These are phyloP conservation scores for Bufo gargarizans DNA, from an alignment of 2,113 vertebrate genomes.

Conservation along the genomic window DNA sequence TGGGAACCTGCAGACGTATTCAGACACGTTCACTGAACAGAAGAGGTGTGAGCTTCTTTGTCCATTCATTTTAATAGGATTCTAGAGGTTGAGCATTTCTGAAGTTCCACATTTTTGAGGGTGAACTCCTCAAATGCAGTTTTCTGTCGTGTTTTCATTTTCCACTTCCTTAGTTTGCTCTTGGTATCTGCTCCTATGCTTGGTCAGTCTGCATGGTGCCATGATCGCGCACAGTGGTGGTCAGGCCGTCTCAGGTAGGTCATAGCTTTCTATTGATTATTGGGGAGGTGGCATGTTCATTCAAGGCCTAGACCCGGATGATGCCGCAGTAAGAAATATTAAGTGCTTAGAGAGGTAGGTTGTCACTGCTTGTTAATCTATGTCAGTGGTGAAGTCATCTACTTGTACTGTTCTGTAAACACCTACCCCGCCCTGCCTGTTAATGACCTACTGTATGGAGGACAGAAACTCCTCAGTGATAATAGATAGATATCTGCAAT, in stretches of 20 bases:
- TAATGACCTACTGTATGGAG: neutral
- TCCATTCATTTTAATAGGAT: neutral
- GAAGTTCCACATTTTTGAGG: neutral
- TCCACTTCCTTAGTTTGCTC: neutral
- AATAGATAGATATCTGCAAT: neutral
- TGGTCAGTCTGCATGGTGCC: neutral
- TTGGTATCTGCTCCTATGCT: neutral
- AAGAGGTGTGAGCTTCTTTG: neutral
- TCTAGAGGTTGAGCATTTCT: neutral
- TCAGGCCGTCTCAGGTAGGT: neutral
- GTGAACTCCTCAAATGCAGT: neutral
- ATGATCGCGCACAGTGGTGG: neutral
- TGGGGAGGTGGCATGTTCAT: neutral
- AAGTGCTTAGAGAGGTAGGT: neutral
- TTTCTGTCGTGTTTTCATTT: neutral
- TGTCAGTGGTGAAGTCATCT: neutral
- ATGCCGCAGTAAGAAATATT: neutral
- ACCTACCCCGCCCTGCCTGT: neutral
- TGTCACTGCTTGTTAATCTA: neutral
- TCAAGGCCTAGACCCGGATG: neutral
- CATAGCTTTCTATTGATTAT: neutral
- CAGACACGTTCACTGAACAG: neutral
- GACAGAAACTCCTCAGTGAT: neutral
- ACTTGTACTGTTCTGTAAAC: neutral
- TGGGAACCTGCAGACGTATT: neutral